Evolutionary conservation across 1,140 invertebrate species (phyloP).

Genomic region (Drosophila mayri): DNA sequence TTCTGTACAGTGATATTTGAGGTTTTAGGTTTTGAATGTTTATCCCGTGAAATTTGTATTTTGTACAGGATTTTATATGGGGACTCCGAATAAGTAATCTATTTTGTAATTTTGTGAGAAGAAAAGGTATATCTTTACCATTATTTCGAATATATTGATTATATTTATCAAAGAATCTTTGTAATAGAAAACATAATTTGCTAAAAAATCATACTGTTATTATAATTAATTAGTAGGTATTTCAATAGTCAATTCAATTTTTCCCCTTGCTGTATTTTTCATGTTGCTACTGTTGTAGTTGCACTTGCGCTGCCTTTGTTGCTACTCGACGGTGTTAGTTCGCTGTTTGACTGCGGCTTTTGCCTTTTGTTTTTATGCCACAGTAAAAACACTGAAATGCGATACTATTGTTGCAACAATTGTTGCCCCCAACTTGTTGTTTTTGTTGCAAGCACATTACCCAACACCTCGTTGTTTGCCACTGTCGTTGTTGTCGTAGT

Average conservation of each 20-base stretch:
- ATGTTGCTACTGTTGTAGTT: slow-evolving; percentile 38
- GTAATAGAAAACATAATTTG: background rate
- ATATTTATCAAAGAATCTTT: background rate
- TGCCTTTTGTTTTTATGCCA: slow-evolving; percentile 81
- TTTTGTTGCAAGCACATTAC: slow-evolving; percentile 57
- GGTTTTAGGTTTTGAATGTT: too few relatives aligned
- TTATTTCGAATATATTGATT: too few relatives aligned
- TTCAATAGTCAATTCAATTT: background rate
- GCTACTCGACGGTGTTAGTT: slow-evolving; percentile 57
- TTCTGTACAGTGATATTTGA: background rate
- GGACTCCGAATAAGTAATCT: background rate
- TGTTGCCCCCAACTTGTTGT: slow-evolving; percentile 42
- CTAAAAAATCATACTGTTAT: background rate
- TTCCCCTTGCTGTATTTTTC: slow-evolving; percentile 11
- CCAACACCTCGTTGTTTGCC: slow-evolving; percentile 61
- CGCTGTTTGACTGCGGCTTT: slow-evolving; percentile 77
- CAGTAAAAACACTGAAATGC: slow-evolving; percentile 81
- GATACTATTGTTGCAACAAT: slow-evolving; percentile 79
- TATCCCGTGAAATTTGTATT: background rate
- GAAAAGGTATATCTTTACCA: too few relatives aligned
- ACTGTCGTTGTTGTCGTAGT: slow-evolving; percentile 14
- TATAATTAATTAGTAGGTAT: slow-evolving; percentile 1
- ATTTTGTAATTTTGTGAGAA: too few relatives aligned
- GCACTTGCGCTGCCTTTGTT: slow-evolving; percentile 32
- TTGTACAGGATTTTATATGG: background rate